Percentiles rank a stretch among this genome's conserved stretches.
phyloP scores from a whole-genome alignment of 2,888 invertebrate species.

The Lasioglossum malachurum region DNA sequence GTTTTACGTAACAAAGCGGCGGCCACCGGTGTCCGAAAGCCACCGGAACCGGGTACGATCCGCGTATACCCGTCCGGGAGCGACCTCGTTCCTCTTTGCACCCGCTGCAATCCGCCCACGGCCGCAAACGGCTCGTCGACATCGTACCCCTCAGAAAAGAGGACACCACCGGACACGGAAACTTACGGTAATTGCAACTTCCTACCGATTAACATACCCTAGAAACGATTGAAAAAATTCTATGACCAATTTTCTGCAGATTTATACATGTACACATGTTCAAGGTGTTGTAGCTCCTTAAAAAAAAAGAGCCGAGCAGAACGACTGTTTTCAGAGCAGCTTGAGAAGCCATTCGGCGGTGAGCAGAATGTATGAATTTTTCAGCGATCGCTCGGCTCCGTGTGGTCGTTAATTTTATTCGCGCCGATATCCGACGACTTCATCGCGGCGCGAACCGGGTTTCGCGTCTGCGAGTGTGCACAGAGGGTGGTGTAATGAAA shows the following conservation, averaged over 20 bases:
- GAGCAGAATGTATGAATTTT: neutral
- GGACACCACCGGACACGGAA: neutral
- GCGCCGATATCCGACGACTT: constrained; percentile 10
- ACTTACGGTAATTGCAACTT: constrained; percentile 20
- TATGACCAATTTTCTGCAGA: neutral
- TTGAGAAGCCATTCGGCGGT: neutral
- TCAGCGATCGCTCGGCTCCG: neutral
- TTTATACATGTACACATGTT: no score
- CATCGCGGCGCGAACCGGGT: neutral
- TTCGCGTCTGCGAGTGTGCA: neutral
- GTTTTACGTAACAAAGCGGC: constrained; percentile 66
- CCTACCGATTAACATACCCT: neutral
- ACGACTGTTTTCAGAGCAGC: neutral
- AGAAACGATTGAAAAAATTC: neutral
- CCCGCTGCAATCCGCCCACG: neutral
- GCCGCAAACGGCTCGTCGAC: constrained; percentile 7
- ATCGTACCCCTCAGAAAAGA: neutral
- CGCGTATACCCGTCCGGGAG: constrained; percentile 20
- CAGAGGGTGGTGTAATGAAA: constrained; percentile 28
- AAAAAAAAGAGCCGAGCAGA: neutral
- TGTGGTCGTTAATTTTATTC: constrained; percentile 33
- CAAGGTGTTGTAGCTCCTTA: no score
- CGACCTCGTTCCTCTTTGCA: constrained; percentile 46
- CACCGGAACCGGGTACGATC: constrained; percentile 45
- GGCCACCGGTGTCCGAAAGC: constrained; percentile 56